Base-by-base conservation (phyloP, 2,113 vertebrate species). In the Tichodroma muraria region DNA sequence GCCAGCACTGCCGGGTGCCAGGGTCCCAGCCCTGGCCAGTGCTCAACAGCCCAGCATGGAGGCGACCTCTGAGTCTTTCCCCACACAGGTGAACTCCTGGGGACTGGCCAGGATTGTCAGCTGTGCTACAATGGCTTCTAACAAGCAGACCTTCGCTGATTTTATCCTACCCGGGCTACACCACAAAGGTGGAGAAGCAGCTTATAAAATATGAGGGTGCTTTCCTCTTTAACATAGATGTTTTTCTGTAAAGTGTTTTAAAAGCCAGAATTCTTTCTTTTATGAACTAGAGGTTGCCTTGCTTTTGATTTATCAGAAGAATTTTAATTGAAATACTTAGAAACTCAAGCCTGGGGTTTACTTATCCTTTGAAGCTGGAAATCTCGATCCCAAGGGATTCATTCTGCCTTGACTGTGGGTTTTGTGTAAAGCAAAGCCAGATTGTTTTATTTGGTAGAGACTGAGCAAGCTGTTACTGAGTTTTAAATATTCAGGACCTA, bases 371-470 rank as follows among this genome's bases (percentile, higher is more conserved):
- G 85, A 96, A 94, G 79, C 8, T 40, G 35, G 68, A 90, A 83
- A 80, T 88, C 60, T 71, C 10, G 3, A 10, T 95, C 90, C 90
- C 85, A 66, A 27, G 94, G 80, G 83, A 88, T 92, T 93, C 83
- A 68, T 95, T 95, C 61, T 92, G 77, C 88, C 56, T 70, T 80
- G 52, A 80, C 71, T 77, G 57, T 85, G 83, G 72, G 52, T 83
- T 93, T 94, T 90, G 64, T 71, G 42, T 78, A 92, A 95, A 93
- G 89, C 68, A 83, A 93, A 95, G 80, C 64, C 93, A 90, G 83
- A 86, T 77, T 94, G 92, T 85, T 95, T 93, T 80, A 83, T 90
- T 88, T 92, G 76, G 30, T 88, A 73, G 54, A 91, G 72, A 70
- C n/a, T 4, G 3, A 81, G 78, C 84, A 93, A 93, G 85, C 90